These are phyloP conservation scores for Lepidurus couesii DNA, from an alignment of 1,140 invertebrate genomes.

Conservation along the genomic window DNA sequence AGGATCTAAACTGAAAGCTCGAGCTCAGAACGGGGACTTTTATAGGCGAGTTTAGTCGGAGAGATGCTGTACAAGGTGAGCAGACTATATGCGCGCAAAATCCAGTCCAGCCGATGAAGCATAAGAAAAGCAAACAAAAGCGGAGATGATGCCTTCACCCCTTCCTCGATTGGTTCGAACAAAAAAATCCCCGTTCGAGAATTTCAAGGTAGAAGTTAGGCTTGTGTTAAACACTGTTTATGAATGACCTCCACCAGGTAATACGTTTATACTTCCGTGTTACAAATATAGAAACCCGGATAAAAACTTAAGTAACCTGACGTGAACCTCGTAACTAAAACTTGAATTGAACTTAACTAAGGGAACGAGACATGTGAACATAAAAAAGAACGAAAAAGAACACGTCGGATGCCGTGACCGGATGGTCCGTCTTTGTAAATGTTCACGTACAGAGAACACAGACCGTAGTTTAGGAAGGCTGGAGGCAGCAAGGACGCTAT, in stretches of 20 bases:
- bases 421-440: no score
- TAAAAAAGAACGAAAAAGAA: no score
- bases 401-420: no score
- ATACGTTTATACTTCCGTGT: neutral
- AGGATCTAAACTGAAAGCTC: constrained; percentile 19
- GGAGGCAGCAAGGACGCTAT: neutral
- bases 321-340: neutral
- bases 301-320: neutral
- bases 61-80: constrained; percentile 10
- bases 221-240: neutral
- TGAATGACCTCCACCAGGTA: neutral
- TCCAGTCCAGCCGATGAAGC: neutral
- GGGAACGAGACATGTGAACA: no score
- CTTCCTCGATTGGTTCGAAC: neutral
- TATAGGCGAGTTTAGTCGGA: constrained; percentile 18
- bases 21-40: constrained; percentile 6
- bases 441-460: no score
- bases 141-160: neutral
- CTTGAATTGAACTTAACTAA: neutral
- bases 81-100: constrained; percentile 17
- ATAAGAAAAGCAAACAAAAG: neutral
- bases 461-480: neutral
- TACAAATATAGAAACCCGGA: neutral
- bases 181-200: neutral
- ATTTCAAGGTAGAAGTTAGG: neutral